Evolutionary conservation across 2,888 invertebrate species (phyloP).

Genomic region (Hetaerina titia): DNA sequence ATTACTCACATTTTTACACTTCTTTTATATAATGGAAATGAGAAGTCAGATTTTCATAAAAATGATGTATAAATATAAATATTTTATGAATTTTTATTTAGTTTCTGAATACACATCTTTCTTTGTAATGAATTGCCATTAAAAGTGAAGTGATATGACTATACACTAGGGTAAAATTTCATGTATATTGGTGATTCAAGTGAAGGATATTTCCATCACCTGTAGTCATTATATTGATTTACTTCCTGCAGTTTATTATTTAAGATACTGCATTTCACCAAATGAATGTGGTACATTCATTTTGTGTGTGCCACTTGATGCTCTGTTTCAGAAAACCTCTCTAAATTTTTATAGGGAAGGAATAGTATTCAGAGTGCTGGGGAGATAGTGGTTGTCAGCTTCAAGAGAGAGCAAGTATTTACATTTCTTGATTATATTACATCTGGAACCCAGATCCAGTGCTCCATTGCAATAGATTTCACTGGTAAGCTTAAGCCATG

Average conservation of each 20-base stretch:
- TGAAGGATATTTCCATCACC: neutral
- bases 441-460: slow-evolving; percentile 79
- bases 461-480: slow-evolving; percentile 78
- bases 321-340: neutral
- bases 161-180: neutral
- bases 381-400: slow-evolving; percentile 51
- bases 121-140: too few relatives aligned
- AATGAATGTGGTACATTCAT: too few relatives aligned
- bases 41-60: too few relatives aligned
- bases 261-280: neutral
- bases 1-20: too few relatives aligned
- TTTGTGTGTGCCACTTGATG: too few relatives aligned
- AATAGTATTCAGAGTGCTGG: slow-evolving; percentile 2
- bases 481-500: slow-evolving; percentile 74
- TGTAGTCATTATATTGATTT: neutral
- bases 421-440: slow-evolving; percentile 81
- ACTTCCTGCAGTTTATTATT: neutral
- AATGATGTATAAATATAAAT: too few relatives aligned
- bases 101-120: too few relatives aligned
- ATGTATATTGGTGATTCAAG: neutral
- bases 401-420: slow-evolving; percentile 73
- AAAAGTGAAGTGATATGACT: too few relatives aligned
- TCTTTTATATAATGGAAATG: too few relatives aligned
- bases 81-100: too few relatives aligned
- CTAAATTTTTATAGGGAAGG: neutral